Base-by-base conservation (phyloP, 2,888 invertebrate species). In the Macaria liturata region DNA sequence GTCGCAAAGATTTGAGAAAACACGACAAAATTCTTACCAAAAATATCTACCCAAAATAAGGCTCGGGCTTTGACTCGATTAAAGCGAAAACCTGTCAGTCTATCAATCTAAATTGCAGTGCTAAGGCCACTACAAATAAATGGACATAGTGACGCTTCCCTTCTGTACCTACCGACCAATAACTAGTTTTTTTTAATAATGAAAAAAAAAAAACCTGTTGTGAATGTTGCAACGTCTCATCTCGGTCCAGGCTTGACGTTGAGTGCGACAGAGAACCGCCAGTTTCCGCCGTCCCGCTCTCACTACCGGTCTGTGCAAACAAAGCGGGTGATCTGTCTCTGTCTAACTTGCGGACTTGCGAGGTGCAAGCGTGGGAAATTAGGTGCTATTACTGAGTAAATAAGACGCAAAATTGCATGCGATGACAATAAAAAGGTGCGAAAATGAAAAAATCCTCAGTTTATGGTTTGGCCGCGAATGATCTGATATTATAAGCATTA, bases 231-330 rank as follows among this genome's bases (percentile, higher is more conserved):
- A 93, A 90, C 63, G 88, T 78, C 75, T 98, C 97, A 66, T 97
- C 97, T 70, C 96, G 93, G 86, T 98, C 98, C 77, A 98, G 94
- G 88, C 96, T 98, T 74, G 95, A 97, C 66, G 95, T 95, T 86
- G 97, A 97, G 83, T 97, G 97, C 80, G 94, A 94, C 92, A 94
- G 70, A 94, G 94, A 80, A 93, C 93, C 82, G 93, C 94, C 92
- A 68, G 94, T 82, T 75, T 94, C 83, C 76, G 93, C 86, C 84
- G 93, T 83, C 83, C 94, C 83, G 93, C 94, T 94, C 80, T 86
- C 91, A 78, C 80, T 93, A 76, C 90, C 91, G 53, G 90, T 87
- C 91, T 92, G 90, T 82, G 71, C 69, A 79, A 81, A 83, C 76
- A 72, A 65, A 58, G 59, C 66, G 67, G 72, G 69, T 67, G 67